phyloP scores from a whole-genome alignment of 2,797 vertebrate species.

The Sitta carolinensis region DNA sequence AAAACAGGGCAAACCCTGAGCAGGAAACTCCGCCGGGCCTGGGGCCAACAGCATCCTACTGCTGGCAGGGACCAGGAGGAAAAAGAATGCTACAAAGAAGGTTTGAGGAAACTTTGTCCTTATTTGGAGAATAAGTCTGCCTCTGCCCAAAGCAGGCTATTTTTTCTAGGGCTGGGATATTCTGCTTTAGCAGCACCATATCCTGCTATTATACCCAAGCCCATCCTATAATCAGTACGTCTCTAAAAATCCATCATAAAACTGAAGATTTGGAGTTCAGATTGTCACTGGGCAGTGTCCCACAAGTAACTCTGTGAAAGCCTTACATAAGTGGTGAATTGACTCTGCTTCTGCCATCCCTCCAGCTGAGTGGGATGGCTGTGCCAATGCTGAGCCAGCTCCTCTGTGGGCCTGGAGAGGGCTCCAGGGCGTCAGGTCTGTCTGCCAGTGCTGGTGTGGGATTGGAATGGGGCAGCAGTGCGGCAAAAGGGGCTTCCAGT shows the following conservation, averaged over 20 bases:
- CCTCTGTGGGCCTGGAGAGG: accelerated
- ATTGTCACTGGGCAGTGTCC: background rate
- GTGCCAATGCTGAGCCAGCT: accelerated
- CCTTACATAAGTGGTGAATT: background rate
- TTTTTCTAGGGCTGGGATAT: background rate
- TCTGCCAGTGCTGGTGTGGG: background rate
- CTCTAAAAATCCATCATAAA: background rate
- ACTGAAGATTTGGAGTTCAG: background rate
- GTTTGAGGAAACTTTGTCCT: slow-evolving; percentile 27
- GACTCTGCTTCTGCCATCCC: background rate
- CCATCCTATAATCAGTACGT: background rate
- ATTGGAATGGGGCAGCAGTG: background rate
- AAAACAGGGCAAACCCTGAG: slow-evolving; percentile 4
- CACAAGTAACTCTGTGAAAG: background rate
- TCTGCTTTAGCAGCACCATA: background rate
- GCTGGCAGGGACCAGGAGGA: background rate
- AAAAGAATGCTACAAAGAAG: background rate
- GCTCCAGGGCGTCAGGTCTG: accelerated
- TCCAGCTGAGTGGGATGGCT: background rate
- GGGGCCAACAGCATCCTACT: slow-evolving; percentile 8
- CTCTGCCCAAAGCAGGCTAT: background rate
- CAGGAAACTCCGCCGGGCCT: background rate
- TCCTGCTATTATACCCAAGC: background rate
- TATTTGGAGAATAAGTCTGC: slow-evolving; percentile 34
- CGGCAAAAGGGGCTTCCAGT: background rate